Evolutionary conservation across 2,888 invertebrate genomes (phyloP), one percentile per base, ranked within the genome.

Genomic region (Spialia ferax): DNA sequence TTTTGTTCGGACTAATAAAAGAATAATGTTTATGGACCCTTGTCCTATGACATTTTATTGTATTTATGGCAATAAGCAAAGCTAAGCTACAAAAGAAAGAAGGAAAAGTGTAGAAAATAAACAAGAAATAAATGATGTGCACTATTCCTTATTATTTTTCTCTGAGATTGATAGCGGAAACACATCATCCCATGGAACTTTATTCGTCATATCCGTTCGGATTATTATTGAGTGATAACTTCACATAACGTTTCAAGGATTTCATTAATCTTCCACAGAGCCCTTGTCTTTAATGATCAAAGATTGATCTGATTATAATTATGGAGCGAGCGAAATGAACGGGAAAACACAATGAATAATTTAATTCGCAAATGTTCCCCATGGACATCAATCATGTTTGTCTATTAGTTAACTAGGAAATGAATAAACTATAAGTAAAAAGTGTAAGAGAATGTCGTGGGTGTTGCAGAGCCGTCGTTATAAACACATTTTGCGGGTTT

Each of bases 101-200:
- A 20, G 10, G 22, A 4, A 59, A 23, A 3, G 10, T 32, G 8
- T 10, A 32, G 32, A 10, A 7, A 32, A 8, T 32, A 10, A 10
- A 32, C 0, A 1, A 32, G 32, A 32, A 10, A 38, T 42, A 60
- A 26, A 38, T 54, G 86, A 15, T 45, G 48, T 48, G 20, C 10
- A 45, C 10, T 20, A 10, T 48, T 20, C 20, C 18, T 48, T 48
- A 18, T 48, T 18, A 18, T 89, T 84, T 85, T 80, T 76, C 78
- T 75, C 73, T 71, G 75, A 86, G 88, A 91, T 92, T 87, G 82
- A 90, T 89, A 82, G 89, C 89, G 92, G 93, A 92, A 90, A 83
- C 81, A 69, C 76, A 73, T 80, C 82, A 84, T 81, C 73, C 73
- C 77, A 75, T 79, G 80, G 74, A 80, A 80, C 80, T 83, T 85